phyloP scores from a whole-genome alignment of 2,888 invertebrate genomes.

The Drosophila paranaensis region DNA sequence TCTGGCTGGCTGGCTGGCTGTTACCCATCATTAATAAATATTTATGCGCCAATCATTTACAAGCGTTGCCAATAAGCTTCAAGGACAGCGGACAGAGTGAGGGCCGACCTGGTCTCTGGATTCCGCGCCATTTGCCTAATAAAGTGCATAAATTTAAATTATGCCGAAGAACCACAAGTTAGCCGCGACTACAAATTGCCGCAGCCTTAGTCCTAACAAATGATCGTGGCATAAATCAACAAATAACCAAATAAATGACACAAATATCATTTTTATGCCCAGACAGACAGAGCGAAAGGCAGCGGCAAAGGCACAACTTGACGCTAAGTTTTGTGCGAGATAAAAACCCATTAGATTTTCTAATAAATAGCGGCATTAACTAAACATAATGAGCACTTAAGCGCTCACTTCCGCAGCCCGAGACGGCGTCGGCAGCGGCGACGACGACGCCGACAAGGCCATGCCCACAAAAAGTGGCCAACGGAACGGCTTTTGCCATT shows the following conservation, averaged over 20 bases:
- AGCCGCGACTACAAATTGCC: slow-evolving; percentile 49
- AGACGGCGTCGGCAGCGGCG: slow-evolving; percentile 24
- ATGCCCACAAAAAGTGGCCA: slow-evolving; percentile 48
- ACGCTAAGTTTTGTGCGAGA: slow-evolving; percentile 44
- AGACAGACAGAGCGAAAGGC: not conserved
- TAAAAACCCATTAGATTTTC: slow-evolving; percentile 76
- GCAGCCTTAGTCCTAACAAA: slow-evolving; percentile 48
- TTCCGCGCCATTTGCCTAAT: slow-evolving; percentile 57
- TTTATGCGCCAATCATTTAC: slow-evolving; percentile 64
- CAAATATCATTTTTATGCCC: slow-evolving; percentile 66
- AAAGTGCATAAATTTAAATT: slow-evolving; percentile 70
- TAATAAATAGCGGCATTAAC: slow-evolving; percentile 76
- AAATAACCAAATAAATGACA: slow-evolving; percentile 71
- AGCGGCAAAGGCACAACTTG: slow-evolving; percentile 34
- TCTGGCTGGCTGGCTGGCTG: not conserved
- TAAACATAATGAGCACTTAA: slow-evolving; percentile 79
- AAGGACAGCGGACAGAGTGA: not conserved
- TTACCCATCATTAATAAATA: slow-evolving; percentile 62
- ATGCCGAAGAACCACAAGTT: slow-evolving; percentile 56
- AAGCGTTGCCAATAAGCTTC: slow-evolving; percentile 31
- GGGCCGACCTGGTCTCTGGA: slow-evolving; percentile 10
- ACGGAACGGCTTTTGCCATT: slow-evolving; percentile 52
- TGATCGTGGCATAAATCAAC: slow-evolving; percentile 63
- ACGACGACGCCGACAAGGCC: slow-evolving; percentile 11
- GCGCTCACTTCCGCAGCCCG: slow-evolving; percentile 70